phyloP scores from a whole-genome alignment of 1,140 invertebrate species.

The Ridgeia piscesae region DNA sequence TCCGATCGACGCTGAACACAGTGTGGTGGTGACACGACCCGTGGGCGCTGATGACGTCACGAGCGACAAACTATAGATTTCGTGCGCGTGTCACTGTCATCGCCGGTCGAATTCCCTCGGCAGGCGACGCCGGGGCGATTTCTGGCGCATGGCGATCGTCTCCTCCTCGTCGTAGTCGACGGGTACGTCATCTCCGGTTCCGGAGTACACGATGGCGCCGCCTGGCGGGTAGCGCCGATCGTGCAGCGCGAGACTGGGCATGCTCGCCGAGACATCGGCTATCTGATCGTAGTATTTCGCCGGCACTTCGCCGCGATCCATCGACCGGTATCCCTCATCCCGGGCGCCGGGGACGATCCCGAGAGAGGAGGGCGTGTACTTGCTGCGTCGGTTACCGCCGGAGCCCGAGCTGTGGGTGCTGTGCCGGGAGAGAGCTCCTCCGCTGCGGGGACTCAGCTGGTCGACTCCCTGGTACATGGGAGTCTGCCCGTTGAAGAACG shows the following conservation, averaged over 20 bases:
- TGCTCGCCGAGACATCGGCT: not conserved
- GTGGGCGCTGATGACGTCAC: not conserved
- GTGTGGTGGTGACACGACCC: not conserved
- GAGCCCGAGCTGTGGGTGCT: not conserved
- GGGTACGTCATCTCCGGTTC: slow-evolving; percentile 5
- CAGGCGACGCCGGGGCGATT: not conserved
- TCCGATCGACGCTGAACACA: not conserved
- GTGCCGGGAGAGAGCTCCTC: not conserved
- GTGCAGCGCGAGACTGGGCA: not conserved
- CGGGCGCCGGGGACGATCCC: not conserved
- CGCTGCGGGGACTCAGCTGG: not conserved
- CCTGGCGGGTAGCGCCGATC: not conserved
- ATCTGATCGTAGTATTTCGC: not conserved
- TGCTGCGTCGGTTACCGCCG: not conserved
- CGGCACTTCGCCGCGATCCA: not conserved
- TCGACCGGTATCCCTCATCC: not conserved
- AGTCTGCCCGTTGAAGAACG: not conserved
- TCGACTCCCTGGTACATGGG: not conserved
- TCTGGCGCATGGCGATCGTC: not conserved
- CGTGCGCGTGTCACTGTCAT: not conserved
- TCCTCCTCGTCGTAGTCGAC: not conserved
- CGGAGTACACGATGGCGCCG: not conserved
- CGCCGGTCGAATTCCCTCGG: not conserved
- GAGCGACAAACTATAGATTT: not conserved
- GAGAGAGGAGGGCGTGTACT: not conserved